phyloP scores from a whole-genome alignment of 2,888 invertebrate genomes.

The Neria commutata region DNA sequence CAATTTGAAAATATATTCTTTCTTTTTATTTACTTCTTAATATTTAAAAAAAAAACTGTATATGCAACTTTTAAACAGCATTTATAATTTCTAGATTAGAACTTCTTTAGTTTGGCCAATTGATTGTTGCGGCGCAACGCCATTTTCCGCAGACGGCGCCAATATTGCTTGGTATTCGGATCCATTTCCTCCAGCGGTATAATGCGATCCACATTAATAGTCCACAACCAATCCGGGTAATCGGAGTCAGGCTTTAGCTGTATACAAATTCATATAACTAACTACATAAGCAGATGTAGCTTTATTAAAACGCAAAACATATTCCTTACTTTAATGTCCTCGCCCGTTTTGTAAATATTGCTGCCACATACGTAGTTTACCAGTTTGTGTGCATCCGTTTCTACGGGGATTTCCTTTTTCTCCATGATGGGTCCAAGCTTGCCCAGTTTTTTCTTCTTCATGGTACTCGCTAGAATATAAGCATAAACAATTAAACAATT shows the following conservation, averaged over 20 bases:
- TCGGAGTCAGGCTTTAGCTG: conserved; percentile 74
- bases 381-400: conserved; percentile 80
- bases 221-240: conserved; percentile 95
- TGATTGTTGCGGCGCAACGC: conserved; percentile 71
- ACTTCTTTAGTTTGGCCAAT: conserved; percentile 67
- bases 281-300: conserved; percentile 34
- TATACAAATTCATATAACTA: conserved; percentile 9
- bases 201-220: conserved; percentile 69
- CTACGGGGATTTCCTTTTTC: conserved; percentile 79
- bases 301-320: background rate
- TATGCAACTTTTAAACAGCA: no score
- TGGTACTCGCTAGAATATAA: conserved; percentile 25
- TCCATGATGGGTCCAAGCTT: conserved; percentile 70
- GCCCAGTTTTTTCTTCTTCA: conserved; percentile 68
- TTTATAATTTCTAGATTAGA: no score
- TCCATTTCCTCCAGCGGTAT: conserved; percentile 76
- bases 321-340: conserved; percentile 73
- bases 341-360: conserved; percentile 79
- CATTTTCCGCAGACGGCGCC: conserved; percentile 74
- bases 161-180: conserved; percentile 80
- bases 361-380: conserved; percentile 83
- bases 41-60: no score
- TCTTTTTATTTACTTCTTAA: no score
- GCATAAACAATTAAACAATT: background rate
- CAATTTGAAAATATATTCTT: no score